phyloP scores from a whole-genome alignment of 2,113 vertebrate species.

The Mungos mungo region DNA sequence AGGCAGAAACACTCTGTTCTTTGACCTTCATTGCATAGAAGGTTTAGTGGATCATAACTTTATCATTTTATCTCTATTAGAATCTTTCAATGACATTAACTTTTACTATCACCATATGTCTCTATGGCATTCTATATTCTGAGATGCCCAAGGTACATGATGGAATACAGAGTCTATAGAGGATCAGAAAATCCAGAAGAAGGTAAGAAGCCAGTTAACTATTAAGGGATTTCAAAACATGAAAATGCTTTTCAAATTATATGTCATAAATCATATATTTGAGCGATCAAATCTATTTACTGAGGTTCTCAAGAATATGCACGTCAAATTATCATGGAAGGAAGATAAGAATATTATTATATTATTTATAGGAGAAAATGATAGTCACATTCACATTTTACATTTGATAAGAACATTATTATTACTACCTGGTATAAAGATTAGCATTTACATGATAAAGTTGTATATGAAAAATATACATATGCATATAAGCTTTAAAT shows the following conservation, averaged over 20 bases:
- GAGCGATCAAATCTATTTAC: neutral
- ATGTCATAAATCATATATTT: neutral
- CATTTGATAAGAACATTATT: neutral
- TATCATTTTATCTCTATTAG: constrained; percentile 61
- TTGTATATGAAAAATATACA: neutral
- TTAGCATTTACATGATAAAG: neutral
- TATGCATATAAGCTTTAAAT: neutral
- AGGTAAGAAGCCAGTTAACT: neutral
- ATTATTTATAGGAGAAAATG: neutral
- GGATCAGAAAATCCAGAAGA: neutral
- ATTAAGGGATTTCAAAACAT: neutral
- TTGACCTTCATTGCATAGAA: constrained; percentile 42
- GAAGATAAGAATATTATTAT: neutral
- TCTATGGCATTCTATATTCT: constrained; percentile 10
- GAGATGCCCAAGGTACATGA: neutral
- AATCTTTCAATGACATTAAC: constrained; percentile 55
- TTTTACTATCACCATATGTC: constrained; percentile 61
- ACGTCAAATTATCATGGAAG: neutral
- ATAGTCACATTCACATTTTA: neutral
- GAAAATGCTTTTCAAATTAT: neutral
- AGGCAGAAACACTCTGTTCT: neutral
- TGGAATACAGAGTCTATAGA: neutral
- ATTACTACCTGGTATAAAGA: neutral
- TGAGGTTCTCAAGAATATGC: neutral
- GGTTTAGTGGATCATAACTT: constrained; percentile 53